Percentiles rank a stretch among this genome's conserved stretches.
These are phyloP conservation scores for Hassar affinis DNA, from an alignment of 2,113 vertebrate species.

Conservation along the genomic window DNA sequence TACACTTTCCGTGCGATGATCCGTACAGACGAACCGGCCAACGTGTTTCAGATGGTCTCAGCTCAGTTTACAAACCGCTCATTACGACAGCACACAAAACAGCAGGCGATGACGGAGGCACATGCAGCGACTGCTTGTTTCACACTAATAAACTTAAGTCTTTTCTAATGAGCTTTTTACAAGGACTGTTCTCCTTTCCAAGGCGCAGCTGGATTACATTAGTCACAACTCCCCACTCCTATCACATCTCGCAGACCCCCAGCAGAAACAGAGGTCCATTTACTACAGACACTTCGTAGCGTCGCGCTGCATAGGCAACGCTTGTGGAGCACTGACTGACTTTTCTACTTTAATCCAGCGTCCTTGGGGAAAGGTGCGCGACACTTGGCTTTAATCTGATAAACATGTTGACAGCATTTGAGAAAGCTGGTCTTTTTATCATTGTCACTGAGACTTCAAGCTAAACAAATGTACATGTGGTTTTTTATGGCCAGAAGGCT, in stretches of 20 bases:
- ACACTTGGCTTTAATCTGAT: background rate
- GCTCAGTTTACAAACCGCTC: background rate
- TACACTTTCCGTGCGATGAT: background rate
- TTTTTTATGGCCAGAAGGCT: constrained; percentile 30
- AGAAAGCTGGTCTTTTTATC: constrained; percentile 24
- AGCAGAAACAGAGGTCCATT: background rate
- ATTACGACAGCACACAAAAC: constrained; percentile 49
- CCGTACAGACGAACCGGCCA: background rate
- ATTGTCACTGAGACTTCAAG: background rate
- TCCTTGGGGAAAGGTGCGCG: background rate
- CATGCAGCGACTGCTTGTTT: constrained; percentile 49
- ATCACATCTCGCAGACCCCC: constrained; percentile 18
- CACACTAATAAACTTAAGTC: constrained; percentile 57
- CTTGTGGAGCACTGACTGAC: background rate
- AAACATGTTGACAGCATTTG: no score
- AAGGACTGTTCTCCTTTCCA: constrained; percentile 59
- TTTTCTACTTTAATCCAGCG: background rate
- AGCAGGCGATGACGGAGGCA: constrained; percentile 47
- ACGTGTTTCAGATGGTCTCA: background rate
- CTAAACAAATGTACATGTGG: background rate
- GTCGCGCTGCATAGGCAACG: background rate
- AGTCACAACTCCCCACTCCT: constrained; percentile 62
- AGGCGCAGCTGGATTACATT: constrained; percentile 69
- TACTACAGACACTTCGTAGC: background rate
- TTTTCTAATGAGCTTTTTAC: constrained; percentile 71